phyloP scores from a whole-genome alignment of 2,113 vertebrate species.

The Phalacrocorax carbo region DNA sequence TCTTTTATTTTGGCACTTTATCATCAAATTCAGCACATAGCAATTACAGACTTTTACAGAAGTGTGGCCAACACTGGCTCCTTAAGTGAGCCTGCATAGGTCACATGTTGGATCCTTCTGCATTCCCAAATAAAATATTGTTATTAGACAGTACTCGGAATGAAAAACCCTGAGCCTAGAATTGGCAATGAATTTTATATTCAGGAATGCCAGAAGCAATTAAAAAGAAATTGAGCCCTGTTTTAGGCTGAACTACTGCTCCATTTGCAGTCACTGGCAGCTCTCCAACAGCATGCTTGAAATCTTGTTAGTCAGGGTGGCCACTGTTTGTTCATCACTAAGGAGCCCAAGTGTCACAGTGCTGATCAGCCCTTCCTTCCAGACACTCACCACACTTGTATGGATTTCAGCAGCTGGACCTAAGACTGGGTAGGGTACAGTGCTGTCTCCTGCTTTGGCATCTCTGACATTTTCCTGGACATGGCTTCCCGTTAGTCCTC shows the following conservation, averaged over 20 bases:
- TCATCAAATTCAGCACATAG: slow-evolving; percentile 33
- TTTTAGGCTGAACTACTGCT: slow-evolving; percentile 14
- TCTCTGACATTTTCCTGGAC: not conserved
- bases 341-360: not conserved
- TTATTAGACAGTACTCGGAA: slow-evolving; percentile 48
- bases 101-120: slow-evolving; percentile 15
- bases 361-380: not conserved
- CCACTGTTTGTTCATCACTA: not conserved
- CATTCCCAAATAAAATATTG: slow-evolving; percentile 54
- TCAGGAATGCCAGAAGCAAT: slow-evolving; percentile 52
- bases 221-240: slow-evolving; percentile 28
- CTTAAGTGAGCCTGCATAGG: slow-evolving; percentile 21
- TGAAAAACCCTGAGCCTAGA: slow-evolving; percentile 35
- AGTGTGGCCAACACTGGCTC: slow-evolving; percentile 33
- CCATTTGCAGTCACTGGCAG: slow-evolving; percentile 24
- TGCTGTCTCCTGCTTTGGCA: not conserved
- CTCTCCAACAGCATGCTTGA: not conserved
- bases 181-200: slow-evolving; percentile 30
- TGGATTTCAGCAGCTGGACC: not conserved
- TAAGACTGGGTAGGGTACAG: not conserved
- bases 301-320: not conserved
- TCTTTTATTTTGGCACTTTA: slow-evolving; percentile 53
- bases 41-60: slow-evolving; percentile 30
- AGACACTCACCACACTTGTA: not conserved
- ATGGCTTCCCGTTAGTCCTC: not conserved